Evolutionary conservation across 2,797 vertebrate species (phyloP).

Genomic region (Hapalemur alaotrensis): DNA sequence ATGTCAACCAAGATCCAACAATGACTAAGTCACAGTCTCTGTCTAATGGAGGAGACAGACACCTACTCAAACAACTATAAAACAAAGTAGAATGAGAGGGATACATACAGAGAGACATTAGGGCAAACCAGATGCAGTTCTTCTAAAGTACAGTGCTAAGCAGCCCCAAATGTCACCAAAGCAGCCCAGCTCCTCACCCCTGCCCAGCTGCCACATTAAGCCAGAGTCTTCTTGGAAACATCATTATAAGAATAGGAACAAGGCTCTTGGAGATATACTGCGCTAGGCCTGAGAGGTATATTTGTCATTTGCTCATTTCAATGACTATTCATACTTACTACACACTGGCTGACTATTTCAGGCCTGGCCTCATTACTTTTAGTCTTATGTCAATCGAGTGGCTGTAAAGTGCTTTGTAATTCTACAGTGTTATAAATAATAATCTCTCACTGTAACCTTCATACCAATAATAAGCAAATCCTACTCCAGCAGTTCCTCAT

Average conservation of each 20-base stretch:
- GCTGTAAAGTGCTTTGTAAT: slow-evolving; percentile 44
- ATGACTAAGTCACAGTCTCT: not conserved
- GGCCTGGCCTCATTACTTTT: slow-evolving; percentile 40
- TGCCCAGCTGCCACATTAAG: not conserved
- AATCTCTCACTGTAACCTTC: slow-evolving; percentile 20
- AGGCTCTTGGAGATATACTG: not conserved
- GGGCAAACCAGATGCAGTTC: not conserved
- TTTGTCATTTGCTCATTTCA: slow-evolving; percentile 49
- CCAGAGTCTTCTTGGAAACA: slow-evolving; percentile 26
- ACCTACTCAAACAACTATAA: not conserved
- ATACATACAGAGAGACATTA: not conserved
- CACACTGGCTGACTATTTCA: slow-evolving; percentile 6
- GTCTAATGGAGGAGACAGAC: not conserved
- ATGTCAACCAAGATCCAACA: slow-evolving; percentile 35
- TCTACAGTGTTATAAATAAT: slow-evolving; percentile 45
- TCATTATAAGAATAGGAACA: not conserved
- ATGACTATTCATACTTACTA: not conserved
- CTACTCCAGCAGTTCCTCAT: not conserved
- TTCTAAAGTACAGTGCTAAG: not conserved
- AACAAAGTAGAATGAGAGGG: not conserved
- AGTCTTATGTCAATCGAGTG: slow-evolving; percentile 29
- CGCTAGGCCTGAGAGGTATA: not conserved
- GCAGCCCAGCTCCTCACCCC: not conserved
- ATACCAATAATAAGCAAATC: not conserved
- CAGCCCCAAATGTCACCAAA: not conserved